Evolutionary conservation across 2,797 vertebrate genomes (phyloP).

Genomic region (Garrulus glandarius): DNA sequence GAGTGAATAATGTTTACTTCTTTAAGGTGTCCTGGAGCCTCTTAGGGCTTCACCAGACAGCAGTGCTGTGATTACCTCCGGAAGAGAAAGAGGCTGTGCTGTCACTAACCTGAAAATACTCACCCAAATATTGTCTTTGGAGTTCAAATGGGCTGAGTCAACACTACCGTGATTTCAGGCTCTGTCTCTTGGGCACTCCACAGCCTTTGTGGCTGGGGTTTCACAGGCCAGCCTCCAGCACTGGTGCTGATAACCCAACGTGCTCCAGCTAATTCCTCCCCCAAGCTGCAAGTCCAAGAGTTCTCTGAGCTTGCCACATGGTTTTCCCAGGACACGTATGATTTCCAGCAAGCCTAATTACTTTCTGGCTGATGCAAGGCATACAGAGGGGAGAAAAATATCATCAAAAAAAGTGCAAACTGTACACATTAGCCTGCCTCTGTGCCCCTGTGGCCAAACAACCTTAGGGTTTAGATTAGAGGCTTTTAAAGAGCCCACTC

Average conservation of each 20-base stretch:
- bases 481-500: background rate
- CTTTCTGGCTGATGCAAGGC: background rate
- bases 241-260: background rate
- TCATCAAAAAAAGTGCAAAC: background rate
- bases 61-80: background rate
- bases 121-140: background rate
- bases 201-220: background rate
- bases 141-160: background rate
- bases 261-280: background rate
- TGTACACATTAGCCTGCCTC: background rate
- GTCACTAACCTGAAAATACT: background rate
- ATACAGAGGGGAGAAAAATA: background rate
- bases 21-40: background rate
- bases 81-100: background rate
- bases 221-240: background rate
- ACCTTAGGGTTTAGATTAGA: background rate
- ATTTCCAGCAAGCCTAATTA: background rate
- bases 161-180: rapidly evolving
- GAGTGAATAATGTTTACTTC: background rate
- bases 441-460: background rate
- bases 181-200: background rate
- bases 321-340: background rate
- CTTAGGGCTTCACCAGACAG: background rate
- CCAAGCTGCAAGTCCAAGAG: background rate
- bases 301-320: background rate